Base-by-base conservation (phyloP, 2,113 vertebrate species). In the Heterotis niloticus region DNA sequence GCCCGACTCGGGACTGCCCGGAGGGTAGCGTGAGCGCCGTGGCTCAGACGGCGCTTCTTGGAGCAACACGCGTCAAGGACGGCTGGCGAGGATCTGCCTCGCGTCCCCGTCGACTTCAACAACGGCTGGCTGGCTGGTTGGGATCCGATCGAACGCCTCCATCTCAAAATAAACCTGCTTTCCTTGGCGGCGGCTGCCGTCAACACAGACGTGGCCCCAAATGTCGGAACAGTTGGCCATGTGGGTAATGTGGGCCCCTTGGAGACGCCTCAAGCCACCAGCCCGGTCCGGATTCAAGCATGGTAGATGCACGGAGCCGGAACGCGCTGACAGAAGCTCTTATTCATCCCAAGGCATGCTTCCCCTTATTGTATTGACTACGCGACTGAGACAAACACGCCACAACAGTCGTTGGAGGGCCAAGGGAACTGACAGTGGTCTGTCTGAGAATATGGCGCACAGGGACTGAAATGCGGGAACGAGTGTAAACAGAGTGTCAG, bases 141-240 rank as follows among this genome's bases (percentile, higher is more conserved):
- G 23, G 62, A 65, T 76, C 75, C 29, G 26, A 18, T 29, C 2
- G 60, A 65, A 76, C 18, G 29, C 60, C 24, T 17, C 29, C 59
- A 60, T 65, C 62, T 65, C 29, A 65, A 76, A 76, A 76, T 65
- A 65, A 76, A 76, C 7, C 75, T 34, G 60, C 60, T 10, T 64
- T 28, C 60, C n/a, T 65, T 76, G 75, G 75, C 75, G 18, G 57
- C 62, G 62, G 75, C 75, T 29, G 62, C 75, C 29, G 23, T 76
- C 75, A 76, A 76, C 75, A 76, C 75, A 76, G 75, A 76, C 75
- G 75, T 65, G 75, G 75, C 23, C 75, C 75, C 75, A 76, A 76
- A 76, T 76, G 75, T 76, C 29, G 75, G 75, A 65, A 65, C 75
- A 65, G 75, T 64, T 76, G 59, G 75, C 59, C 60, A 51, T 64